Evolutionary conservation across 2,797 vertebrate species (phyloP).

Genomic region (Carcharodon carcharias): DNA sequence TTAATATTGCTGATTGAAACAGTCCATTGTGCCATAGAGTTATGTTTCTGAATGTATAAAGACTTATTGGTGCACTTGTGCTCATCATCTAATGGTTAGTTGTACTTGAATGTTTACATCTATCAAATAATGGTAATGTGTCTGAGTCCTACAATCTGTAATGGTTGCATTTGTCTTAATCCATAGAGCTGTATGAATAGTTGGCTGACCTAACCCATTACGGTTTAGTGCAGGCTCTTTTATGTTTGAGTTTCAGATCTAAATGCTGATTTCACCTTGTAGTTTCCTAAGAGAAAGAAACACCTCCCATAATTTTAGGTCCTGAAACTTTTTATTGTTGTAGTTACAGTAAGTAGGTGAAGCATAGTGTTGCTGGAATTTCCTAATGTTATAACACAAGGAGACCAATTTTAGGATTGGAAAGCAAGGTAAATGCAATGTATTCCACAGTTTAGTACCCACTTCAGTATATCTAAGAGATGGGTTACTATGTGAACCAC

Average conservation of each 20-base stretch:
- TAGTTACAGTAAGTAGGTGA: not conserved
- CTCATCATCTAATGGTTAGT: not conserved
- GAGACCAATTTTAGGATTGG: not conserved
- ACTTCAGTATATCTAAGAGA: not conserved
- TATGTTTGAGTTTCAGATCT: not conserved
- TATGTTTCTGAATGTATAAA: not conserved
- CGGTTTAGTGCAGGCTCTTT: not conserved
- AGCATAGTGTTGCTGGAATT: not conserved
- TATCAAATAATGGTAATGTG: not conserved
- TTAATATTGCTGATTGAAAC: not conserved
- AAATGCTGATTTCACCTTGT: not conserved
- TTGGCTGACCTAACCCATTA: not conserved
- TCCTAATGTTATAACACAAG: not conserved
- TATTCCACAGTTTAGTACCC: not conserved
- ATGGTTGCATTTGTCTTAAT: not conserved
- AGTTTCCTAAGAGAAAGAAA: not conserved
- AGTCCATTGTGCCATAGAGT: not conserved
- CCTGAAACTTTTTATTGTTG: not conserved
- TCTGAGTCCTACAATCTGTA: not conserved
- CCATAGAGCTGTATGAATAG: not conserved
- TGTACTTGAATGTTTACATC: not conserved
- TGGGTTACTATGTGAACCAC: too few relatives aligned
- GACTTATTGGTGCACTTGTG: not conserved
- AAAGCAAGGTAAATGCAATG: not conserved
- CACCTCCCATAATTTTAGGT: not conserved